phyloP scores from a whole-genome alignment of 2,888 invertebrate genomes.

The Caenorhabditis uteleia region DNA sequence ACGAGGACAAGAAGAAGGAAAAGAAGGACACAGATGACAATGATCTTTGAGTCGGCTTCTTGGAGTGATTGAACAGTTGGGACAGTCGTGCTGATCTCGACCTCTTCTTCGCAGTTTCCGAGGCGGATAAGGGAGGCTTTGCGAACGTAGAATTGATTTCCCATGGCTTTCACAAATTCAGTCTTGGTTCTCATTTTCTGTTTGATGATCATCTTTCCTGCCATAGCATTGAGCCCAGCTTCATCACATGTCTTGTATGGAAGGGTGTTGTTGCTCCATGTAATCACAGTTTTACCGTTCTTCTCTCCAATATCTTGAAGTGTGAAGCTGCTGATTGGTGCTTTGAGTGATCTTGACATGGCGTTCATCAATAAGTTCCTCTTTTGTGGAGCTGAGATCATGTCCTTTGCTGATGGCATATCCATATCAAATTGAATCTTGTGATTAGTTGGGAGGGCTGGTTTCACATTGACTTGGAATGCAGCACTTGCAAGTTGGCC shows the following conservation, averaged over 20 bases:
- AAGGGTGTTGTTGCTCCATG: slow-evolving; percentile 49
- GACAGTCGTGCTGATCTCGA: slow-evolving; percentile 41
- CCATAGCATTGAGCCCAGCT: slow-evolving; percentile 46
- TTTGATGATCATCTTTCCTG: slow-evolving; percentile 45
- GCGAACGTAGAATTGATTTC: slow-evolving; percentile 56
- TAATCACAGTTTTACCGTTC: slow-evolving; percentile 37
- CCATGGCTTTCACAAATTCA: slow-evolving; percentile 56
- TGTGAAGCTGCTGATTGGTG: slow-evolving; percentile 19
- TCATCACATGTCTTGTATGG: slow-evolving; percentile 49
- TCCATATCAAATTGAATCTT: slow-evolving; percentile 43
- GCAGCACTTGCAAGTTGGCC: slow-evolving; percentile 50
- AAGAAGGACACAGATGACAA: slow-evolving; percentile 77
- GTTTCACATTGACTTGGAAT: slow-evolving; percentile 47
- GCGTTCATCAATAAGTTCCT: slow-evolving; percentile 33
- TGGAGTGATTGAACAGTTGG: slow-evolving; percentile 41
- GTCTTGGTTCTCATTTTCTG: slow-evolving; percentile 47
- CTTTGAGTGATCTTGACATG: slow-evolving; percentile 33
- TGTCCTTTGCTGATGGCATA: slow-evolving; percentile 25
- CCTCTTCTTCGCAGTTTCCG: slow-evolving; percentile 38
- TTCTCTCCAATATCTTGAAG: slow-evolving; percentile 33
- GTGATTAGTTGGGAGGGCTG: slow-evolving; percentile 40
- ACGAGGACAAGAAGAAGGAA: slow-evolving; percentile 84
- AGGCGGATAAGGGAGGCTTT: slow-evolving; percentile 37
- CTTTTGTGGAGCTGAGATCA: slow-evolving; percentile 30
- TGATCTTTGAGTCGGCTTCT: slow-evolving; percentile 82